A percentile compares a stretch with the other conserved stretches of the same genome.
Conservation (phyloP, 53 echinoderm and acorn worm species). For the Apostichopus leukothele region DNA sequence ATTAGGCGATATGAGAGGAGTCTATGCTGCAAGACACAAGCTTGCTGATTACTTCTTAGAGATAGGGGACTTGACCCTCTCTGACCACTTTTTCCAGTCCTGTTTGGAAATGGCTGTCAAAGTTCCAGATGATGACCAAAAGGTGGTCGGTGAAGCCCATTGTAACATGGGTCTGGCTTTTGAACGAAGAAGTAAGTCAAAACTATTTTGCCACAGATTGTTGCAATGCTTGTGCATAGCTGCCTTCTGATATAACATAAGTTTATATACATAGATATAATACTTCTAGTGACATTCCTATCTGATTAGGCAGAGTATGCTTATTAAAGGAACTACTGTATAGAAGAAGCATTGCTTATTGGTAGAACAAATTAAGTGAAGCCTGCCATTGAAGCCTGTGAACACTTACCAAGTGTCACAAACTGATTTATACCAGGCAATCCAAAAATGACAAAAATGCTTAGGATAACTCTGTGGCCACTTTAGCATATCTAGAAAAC, state of each 20-base stretch:
- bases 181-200: constrained; percentile 93
- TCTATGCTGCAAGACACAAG: constrained; percentile 77
- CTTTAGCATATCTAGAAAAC: no score
- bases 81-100: constrained; percentile 91
- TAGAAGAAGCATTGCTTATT: no score
- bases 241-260: no score
- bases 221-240: neutral
- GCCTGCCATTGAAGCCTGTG: no score
- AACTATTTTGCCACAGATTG: neutral
- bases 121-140: constrained; percentile 73
- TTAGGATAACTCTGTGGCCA: no score
- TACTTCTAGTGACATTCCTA: no score
- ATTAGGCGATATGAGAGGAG: constrained; percentile 78
- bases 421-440: no score
- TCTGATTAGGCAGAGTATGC: neutral
- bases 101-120: constrained; percentile 87
- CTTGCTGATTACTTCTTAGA: constrained; percentile 82
- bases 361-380: no score
- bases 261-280: no score
- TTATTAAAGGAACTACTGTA: no score
- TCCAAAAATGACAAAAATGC: no score
- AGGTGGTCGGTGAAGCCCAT: constrained; percentile 84
- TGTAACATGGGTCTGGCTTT: constrained; percentile 91
- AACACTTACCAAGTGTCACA: no score
- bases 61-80: constrained; percentile 77